These are phyloP conservation scores for Onychostruthus taczanowskii DNA, from an alignment of 2,113 vertebrate genomes.

Conservation along the genomic window DNA sequence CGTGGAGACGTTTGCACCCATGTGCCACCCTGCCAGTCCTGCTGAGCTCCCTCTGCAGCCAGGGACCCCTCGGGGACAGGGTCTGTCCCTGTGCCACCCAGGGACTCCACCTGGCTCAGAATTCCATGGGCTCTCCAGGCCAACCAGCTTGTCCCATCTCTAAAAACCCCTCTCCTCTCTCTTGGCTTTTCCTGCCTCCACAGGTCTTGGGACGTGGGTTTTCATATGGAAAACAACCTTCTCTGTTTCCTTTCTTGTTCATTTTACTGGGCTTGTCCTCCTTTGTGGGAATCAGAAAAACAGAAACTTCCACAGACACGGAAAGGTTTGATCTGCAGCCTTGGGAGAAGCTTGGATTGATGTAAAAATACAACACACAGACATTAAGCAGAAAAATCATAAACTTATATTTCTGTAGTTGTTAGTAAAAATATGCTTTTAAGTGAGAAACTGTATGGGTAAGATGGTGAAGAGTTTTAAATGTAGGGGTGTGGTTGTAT, in stretches of 20 bases:
- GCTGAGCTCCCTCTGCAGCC: background rate
- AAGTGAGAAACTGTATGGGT: background rate
- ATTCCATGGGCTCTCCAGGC: background rate
- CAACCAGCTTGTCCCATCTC: fast-evolving
- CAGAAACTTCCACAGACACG: background rate
- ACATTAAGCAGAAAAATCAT: background rate
- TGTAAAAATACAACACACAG: background rate
- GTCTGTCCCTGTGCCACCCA: too few relatives aligned
- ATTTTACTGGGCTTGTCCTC: background rate
- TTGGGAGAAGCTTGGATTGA: background rate
- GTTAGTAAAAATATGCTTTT: background rate
- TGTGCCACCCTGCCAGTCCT: background rate
- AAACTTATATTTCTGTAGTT: background rate
- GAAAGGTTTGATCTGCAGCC: background rate
- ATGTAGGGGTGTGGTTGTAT: background rate
- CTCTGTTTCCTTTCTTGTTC: too few relatives aligned
- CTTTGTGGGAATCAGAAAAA: background rate
- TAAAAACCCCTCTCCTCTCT: fast-evolving
- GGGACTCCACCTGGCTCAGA: too few relatives aligned
- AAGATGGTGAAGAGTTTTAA: background rate
- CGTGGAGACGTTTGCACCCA: fast-evolving
- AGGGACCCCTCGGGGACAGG: background rate
- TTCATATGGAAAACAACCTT: background rate
- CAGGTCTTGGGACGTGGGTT: fast-evolving
- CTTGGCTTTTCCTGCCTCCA: background rate